A percentile compares a stretch with the other conserved stretches of the same genome.
phyloP scores from a whole-genome alignment of 2,797 vertebrate species.

The Selene dorsalis region DNA sequence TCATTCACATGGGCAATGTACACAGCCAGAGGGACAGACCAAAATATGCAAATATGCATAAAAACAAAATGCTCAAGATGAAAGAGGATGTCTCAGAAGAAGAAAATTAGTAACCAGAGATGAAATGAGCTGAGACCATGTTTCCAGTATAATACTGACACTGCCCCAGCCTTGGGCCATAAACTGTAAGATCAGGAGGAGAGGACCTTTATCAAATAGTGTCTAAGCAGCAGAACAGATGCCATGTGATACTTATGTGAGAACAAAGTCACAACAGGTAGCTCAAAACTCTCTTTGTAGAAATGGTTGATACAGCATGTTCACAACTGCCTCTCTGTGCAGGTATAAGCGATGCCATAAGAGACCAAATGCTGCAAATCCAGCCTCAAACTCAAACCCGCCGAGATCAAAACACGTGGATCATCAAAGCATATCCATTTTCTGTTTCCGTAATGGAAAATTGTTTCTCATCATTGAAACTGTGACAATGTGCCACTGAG shows the following conservation, averaged over 20 bases:
- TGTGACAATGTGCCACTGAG: background rate
- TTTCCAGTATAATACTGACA: constrained; percentile 54
- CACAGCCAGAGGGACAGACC: constrained; percentile 42
- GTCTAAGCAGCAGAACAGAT: constrained; percentile 32
- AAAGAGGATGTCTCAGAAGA: background rate
- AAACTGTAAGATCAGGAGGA: constrained; percentile 39
- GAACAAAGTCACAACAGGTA: constrained; percentile 48
- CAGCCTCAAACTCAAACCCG: background rate
- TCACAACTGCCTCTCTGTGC: background rate
- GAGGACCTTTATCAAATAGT: constrained; percentile 33
- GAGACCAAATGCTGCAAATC: background rate
- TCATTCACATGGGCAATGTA: constrained; percentile 46
- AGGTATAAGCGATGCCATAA: background rate
- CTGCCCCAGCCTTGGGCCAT: constrained; percentile 28
- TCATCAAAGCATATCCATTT: background rate
- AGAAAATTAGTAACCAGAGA: constrained; percentile 19
- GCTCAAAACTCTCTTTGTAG: constrained; percentile 40
- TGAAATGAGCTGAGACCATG: constrained; percentile 31
- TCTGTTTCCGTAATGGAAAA: background rate
- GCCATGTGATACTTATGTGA: constrained; percentile 30
- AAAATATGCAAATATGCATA: constrained; percentile 5
- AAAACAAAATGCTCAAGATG: background rate
- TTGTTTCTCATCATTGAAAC: background rate
- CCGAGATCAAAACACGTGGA: background rate
- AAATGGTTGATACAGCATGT: background rate